Conservation (phyloP, 92 coral and sea anemone species). For the Phymanthus crucifer region DNA sequence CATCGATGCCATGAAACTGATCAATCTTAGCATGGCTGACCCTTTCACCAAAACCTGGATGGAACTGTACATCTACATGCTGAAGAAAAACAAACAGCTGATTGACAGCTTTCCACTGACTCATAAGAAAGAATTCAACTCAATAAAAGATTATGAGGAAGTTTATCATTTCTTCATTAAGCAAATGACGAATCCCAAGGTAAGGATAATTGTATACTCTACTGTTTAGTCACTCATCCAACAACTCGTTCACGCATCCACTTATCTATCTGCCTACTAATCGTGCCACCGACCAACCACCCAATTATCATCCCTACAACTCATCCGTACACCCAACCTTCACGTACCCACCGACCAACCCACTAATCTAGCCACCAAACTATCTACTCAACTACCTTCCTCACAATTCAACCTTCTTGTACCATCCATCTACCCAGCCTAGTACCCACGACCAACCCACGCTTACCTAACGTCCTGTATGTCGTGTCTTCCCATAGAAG, state of each 20-base stretch:
- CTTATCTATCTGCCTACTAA: not conserved
- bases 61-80: constrained; percentile 67
- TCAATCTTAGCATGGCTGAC: constrained; percentile 47
- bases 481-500: not conserved
- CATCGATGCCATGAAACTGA: constrained; percentile 46
- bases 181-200: constrained; percentile 48
- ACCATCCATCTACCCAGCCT: not conserved
- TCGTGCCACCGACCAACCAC: not conserved
- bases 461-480: not conserved
- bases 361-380: too few species aligned
- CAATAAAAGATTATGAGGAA: constrained; percentile 58
- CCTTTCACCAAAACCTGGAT: constrained; percentile 77
- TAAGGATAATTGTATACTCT: not conserved
- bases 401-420: too few species aligned
- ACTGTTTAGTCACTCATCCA: not conserved
- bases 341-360: not conserved
- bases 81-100: constrained; percentile 44
- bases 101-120: constrained; percentile 47
- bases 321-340: too few species aligned
- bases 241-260: not conserved
- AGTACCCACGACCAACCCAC: not conserved
- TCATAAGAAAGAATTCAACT: constrained; percentile 56
- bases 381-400: too few species aligned
- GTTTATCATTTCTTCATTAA: constrained; percentile 63
- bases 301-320: not conserved